Base-by-base conservation (phyloP, 2,797 vertebrate genomes). In the Chelon labrosus region DNA sequence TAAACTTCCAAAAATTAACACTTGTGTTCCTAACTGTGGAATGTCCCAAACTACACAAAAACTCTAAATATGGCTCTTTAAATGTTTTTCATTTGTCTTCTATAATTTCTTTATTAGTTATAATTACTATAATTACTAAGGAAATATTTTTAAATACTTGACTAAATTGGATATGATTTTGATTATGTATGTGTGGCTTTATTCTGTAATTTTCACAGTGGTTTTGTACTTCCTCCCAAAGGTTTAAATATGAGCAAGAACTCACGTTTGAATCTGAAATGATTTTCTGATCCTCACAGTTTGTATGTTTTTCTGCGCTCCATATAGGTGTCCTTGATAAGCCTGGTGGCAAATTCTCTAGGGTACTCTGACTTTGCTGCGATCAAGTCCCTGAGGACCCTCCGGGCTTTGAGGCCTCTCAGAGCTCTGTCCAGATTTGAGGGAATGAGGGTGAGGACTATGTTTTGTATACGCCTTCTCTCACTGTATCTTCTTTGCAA, bases 391-490 rank as follows among this genome's bases (percentile, higher is more conserved):
- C 82, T 96, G 77, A 91, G 95, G 85, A 96, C 95, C 3, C 94
- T 96, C 16, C 90, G 95, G 27, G 95, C 95, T 77, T 79, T 96
- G 70, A 91, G 95, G 70, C 95, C 95, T 22, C 90, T 96, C 44
- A 88, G 95, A 86, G 94, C 94, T 76, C 83, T 94, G 56, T 95
- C 94, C 89, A 93, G 94, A 91, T 96, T 96, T 73, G 94, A 96
- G 89, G 96, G 95, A 56, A 95, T 96, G 95, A 88, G 96, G 94
- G 96, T 97, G 84, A 95, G 94, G 77, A 57, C 47, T 13, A 17
- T 1, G 2, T 65, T 64, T 55, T 56, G 31, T 72, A 1, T 44
- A 31, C 11, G 50, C 22, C 5, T 75, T 16, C 9, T 37, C 14
- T 17, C 16, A 55, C 25, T 50, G 13, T 14, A 14, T 11, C 10